Evolutionary conservation across 2,888 invertebrate genomes (phyloP), one percentile per base, ranked within the genome.

Genomic region (Caenorhabditis parvicauda): DNA sequence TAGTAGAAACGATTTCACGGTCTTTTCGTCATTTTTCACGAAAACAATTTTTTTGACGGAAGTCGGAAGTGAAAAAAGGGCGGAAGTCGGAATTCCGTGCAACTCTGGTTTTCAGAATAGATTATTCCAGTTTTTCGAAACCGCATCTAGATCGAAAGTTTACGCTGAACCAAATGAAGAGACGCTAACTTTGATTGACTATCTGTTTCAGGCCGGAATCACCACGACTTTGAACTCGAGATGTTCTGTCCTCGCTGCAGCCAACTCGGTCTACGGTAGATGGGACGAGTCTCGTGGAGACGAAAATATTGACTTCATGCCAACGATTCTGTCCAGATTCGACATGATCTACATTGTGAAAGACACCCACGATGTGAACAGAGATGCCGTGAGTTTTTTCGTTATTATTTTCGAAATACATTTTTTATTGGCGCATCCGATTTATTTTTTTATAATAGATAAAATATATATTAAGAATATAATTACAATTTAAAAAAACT

Each of bases 281-380:
- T 98, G 98, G 98, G 98, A 98, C 82, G 98, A 99, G 75, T 90
- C 90, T 0, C 94, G 94, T 83, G 79, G 79, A 46, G 78, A 74
- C 48, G 79, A 76, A 24, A 70, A 70, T 46, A 70, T 70, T 29
- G 94, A 98, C 84, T 99, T 99, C 82, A 92, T 98, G 92, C 98
- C 98, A 3, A 98, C 98, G n/a, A 99, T 98, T 82, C 86, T 98
- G 56, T 96, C 98, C 0, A 88, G 98, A 83, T 99, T 99, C 83
- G 98, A 99, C 83, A 96, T 93, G 92, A 99, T 99, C 76, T 99
- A 95, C 83, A 92, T 99, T 77, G 91, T 98, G 0, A 98, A 96
- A 83, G 98, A 98, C 84, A 90, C 92, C 69, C 95, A 96, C 80
- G 89, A 93, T 80, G 88, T 90, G 82, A 83, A 85, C 6, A 87